Evolutionary conservation across 2,888 invertebrate species (phyloP), one percentile per base, ranked within the genome.

Genomic region (Anticlea derivata): DNA sequence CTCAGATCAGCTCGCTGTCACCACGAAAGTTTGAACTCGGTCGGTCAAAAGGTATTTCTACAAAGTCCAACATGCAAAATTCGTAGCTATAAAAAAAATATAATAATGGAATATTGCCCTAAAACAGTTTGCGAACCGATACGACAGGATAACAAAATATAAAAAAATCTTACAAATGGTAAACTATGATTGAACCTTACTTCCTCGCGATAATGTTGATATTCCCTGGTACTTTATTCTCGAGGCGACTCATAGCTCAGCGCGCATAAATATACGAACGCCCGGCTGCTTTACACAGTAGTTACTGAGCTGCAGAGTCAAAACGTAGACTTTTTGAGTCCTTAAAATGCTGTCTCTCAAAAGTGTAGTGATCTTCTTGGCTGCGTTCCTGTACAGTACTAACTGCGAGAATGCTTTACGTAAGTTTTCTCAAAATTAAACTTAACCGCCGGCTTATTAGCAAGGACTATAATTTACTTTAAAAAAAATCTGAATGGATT

Each of bases 361-460:
- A 39, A 69, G 70, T 71, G 65, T 77, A 30, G 73, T 82, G n/a
- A n/a, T n/a, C 65, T 38, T 81, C 26, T 44, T 83, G 50, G 55
- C 58, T 49, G 61, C 66, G 52, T 13, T 73, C 24, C 55, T 75
- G 46, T 76, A 60, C 55, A 56, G 65, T 33, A 56, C 60, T 3
- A 67, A 73, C 26, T 73, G 77, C 43, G 71, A 78, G 34, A 53
- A 48, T 45, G 65, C 58, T 62, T 56, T 87, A 46, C 84, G 87
- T 87, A 72, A 86, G 87, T 83, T 46, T 24, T 35, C 37, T 49
- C n/a, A n/a, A n/a, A n/a, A n/a, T n/a, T n/a, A n/a, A n/a, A n/a
- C n/a, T n/a, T n/a, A n/a, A n/a, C n/a, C n/a, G n/a, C n/a, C n/a
- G n/a, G n/a, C n/a, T n/a, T n/a, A n/a, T n/a, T n/a, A n/a, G n/a